Evolutionary conservation across 2,113 vertebrate genomes (phyloP).

Genomic region (Siniperca knerii): DNA sequence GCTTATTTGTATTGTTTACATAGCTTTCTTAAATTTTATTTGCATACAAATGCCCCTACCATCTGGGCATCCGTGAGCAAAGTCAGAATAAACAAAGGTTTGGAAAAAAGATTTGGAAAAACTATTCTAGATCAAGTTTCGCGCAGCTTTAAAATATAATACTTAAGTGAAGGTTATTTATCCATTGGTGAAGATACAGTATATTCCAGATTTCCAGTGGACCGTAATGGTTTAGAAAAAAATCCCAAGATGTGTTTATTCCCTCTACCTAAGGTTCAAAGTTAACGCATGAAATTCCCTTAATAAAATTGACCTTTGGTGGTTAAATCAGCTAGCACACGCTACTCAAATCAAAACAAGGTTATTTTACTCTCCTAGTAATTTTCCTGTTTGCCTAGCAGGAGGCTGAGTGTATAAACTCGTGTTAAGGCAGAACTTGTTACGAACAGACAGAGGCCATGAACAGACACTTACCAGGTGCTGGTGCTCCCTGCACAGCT

Average conservation of each 20-base stretch:
- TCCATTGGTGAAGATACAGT: not conserved
- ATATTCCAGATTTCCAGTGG: not conserved
- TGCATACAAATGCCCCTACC: not conserved
- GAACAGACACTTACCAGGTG: conserved; percentile 84
- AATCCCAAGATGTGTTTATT: not conserved
- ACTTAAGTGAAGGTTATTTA: not conserved
- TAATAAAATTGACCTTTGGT: not conserved
- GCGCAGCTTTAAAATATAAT: not conserved
- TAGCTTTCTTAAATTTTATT: not conserved
- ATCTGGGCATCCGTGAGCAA: not conserved
- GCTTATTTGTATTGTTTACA: not conserved
- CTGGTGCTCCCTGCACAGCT: conserved; percentile 85
- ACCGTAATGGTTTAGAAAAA: not conserved
- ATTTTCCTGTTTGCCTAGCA: not conserved
- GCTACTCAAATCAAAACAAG: not conserved
- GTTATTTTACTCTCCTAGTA: not conserved
- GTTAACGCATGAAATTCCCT: not conserved
- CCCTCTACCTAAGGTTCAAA: not conserved
- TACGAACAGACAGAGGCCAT: too few relatives aligned
- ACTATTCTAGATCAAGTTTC: too few relatives aligned
- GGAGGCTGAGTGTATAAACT: not conserved
- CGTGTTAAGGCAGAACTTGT: too few relatives aligned
- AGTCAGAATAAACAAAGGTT: not conserved
- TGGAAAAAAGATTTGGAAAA: too few relatives aligned
- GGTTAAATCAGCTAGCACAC: not conserved